A percentile compares a stretch with the other conserved stretches of the same genome.
Conservation (phyloP, 2,797 vertebrate genomes). For the Phaenicophaeus curvirostris region DNA sequence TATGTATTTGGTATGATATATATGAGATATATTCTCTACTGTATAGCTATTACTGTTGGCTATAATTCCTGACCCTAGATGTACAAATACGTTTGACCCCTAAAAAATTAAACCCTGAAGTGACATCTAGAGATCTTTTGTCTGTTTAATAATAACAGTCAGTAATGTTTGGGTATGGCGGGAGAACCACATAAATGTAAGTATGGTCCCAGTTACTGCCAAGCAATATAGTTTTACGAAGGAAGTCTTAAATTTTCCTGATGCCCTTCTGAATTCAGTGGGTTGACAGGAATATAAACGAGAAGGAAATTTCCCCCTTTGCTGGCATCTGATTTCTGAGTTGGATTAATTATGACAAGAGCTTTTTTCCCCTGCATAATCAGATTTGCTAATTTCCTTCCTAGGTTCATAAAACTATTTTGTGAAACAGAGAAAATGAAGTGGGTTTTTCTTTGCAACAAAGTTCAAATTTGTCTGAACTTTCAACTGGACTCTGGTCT, state of each 20-base stretch:
- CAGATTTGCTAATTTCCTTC: constrained; percentile 2
- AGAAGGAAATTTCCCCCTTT: constrained; percentile 8
- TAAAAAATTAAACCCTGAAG: neutral
- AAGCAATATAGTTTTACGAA: constrained; percentile 18
- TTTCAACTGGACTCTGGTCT: neutral
- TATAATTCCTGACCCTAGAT: neutral
- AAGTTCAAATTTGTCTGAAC: neutral
- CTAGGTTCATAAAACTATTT: neutral
- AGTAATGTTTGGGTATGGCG: neutral
- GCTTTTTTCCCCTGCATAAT: neutral
- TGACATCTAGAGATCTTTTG: neutral
- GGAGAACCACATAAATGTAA: neutral
- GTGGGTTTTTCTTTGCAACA: neutral
- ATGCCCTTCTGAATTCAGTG: neutral
- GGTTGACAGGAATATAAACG: constrained; percentile 25
- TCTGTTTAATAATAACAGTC: neutral
- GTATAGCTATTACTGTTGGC: neutral
- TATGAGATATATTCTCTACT: neutral
- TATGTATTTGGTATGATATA: neutral
- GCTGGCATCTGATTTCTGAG: constrained; percentile 16
- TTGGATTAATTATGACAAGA: constrained; percentile 17
- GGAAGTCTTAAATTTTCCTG: constrained; percentile 8
- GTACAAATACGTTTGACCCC: neutral
- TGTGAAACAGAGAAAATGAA: neutral
- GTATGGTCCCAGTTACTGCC: neutral